A percentile compares a stretch with the other conserved stretches of the same genome.
phyloP scores from a whole-genome alignment of 2,888 invertebrate species.

The Leucophora obtusa region DNA sequence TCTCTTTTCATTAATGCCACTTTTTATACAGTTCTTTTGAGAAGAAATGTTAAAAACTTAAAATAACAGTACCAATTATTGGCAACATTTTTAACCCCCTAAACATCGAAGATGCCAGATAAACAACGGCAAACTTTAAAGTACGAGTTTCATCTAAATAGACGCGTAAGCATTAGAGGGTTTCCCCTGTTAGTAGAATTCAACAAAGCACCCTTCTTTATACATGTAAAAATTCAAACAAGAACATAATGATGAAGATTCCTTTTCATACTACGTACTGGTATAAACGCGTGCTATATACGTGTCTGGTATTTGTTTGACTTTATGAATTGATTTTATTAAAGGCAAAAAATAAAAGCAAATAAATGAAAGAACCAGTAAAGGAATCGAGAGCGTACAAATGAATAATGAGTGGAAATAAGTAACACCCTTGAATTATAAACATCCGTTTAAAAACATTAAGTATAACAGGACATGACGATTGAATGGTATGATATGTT shows the following conservation, averaged over 20 bases:
- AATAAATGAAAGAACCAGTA: conserved; percentile 35
- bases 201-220: conserved; percentile 23
- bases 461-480: conserved; percentile 50
- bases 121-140: too few species aligned
- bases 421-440: conserved; percentile 63
- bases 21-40: too few species aligned
- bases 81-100: too few species aligned
- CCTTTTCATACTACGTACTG: neutral
- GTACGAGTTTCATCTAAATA: too few species aligned
- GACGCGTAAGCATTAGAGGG: too few species aligned
- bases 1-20: too few species aligned
- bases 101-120: too few species aligned
- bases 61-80: too few species aligned
- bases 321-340: conserved; percentile 65
- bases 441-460: conserved; percentile 59
- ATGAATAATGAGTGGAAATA: conserved; percentile 45
- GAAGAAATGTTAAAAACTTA: too few species aligned
- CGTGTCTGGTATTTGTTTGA: conserved; percentile 56
- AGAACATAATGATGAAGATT: neutral
- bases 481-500: conserved; percentile 38
- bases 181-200: too few species aligned
- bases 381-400: conserved; percentile 1
- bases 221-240: neutral
- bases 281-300: neutral
- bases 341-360: conserved; percentile 56